Conservation (phyloP, 2,888 invertebrate species). For the Pollenia angustigena region DNA sequence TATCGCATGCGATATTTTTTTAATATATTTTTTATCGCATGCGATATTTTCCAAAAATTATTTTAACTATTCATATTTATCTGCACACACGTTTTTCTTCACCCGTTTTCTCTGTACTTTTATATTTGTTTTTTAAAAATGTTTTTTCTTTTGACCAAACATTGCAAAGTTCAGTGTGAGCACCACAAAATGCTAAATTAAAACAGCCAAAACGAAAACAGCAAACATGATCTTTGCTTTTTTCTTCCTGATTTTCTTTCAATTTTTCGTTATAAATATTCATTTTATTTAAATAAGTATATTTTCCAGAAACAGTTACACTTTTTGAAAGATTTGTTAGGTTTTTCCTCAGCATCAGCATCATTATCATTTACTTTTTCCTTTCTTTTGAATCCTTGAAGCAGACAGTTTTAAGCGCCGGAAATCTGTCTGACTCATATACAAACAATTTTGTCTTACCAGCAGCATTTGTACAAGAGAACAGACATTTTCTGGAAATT, state of each 20-base stretch:
- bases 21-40: too few species aligned
- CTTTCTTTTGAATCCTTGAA: constrained; percentile 49
- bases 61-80: too few species aligned
- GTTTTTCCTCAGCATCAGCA: neutral
- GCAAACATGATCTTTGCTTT: constrained; percentile 39
- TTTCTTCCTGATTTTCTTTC: neutral
- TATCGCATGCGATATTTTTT: too few species aligned
- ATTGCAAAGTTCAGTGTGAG: constrained; percentile 22
- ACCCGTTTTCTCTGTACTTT: neutral
- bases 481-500: neutral
- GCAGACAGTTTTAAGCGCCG: constrained; percentile 72
- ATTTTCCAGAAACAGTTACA: constrained; percentile 26
- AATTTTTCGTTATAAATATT: constrained; percentile 57
- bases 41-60: too few species aligned
- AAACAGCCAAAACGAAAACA: constrained; percentile 21
- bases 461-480: neutral
- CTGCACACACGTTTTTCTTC: too few species aligned
- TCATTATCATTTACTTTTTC: constrained; percentile 29
- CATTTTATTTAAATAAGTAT: constrained; percentile 49
- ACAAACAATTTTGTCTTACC: constrained; percentile 49
- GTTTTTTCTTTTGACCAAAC: neutral
- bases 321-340: constrained; percentile 31
- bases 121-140: neutral
- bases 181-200: constrained; percentile 62
- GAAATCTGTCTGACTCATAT: constrained; percentile 72